phyloP scores from a whole-genome alignment of 2,797 vertebrate genomes.

The Todus mexicanus region DNA sequence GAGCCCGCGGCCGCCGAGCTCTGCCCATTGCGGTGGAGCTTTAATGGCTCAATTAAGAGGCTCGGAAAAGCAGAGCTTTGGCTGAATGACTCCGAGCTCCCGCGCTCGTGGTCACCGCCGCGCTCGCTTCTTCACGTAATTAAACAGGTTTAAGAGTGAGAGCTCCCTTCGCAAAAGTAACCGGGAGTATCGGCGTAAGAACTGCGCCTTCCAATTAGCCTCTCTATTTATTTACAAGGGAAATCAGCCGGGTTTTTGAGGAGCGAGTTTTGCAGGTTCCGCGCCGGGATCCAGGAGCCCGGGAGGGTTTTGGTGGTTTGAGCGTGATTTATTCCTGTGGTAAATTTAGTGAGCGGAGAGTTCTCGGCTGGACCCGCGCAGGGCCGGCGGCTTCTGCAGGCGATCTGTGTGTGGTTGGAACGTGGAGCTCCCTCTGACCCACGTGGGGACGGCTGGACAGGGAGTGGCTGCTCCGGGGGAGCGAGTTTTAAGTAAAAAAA shows the following conservation, averaged over 20 bases:
- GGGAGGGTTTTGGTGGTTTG: neutral
- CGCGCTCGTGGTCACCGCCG: no score
- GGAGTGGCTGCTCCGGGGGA: no score
- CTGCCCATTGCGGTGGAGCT: neutral
- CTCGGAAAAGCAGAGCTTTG: neutral
- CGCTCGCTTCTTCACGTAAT: neutral
- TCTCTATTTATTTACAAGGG: neutral
- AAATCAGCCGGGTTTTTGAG: neutral
- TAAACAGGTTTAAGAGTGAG: neutral
- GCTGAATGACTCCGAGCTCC: no score
- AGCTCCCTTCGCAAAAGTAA: neutral
- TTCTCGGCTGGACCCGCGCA: no score
- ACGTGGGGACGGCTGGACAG: no score
- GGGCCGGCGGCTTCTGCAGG: no score
- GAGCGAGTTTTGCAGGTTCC: neutral
- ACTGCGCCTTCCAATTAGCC: accelerated
- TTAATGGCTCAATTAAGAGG: neutral
- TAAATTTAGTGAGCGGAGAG: neutral
- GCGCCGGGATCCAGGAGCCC: neutral
- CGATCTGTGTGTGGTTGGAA: no score
- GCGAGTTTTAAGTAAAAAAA: neutral
- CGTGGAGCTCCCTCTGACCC: neutral
- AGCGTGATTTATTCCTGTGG: accelerated
- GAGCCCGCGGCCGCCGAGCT: accelerated
- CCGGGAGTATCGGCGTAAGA: accelerated